phyloP scores from a whole-genome alignment of 2,113 vertebrate species.

The Elephantulus edwardii region DNA sequence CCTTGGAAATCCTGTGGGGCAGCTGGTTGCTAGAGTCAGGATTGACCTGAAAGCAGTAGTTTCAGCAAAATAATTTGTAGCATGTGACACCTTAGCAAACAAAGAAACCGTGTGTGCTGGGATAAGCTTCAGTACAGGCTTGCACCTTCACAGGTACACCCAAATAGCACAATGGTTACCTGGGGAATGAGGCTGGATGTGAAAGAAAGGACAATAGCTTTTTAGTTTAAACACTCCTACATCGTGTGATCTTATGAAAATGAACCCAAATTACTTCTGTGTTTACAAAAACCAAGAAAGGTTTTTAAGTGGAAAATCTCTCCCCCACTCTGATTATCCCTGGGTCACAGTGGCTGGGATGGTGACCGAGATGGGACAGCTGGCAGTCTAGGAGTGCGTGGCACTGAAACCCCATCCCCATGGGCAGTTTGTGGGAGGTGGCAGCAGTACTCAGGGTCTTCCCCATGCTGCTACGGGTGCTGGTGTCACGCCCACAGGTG shows the following conservation, averaged over 20 bases:
- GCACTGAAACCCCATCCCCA: no score
- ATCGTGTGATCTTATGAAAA: neutral
- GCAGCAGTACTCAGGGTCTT: neutral
- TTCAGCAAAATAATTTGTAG: neutral
- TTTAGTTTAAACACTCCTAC: neutral
- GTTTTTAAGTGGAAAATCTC: neutral
- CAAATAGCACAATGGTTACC: neutral
- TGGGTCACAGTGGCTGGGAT: neutral
- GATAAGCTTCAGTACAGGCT: neutral
- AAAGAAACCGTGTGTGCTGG: neutral
- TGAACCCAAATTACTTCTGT: slow-evolving; percentile 26
- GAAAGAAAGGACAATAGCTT: neutral
- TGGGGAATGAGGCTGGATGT: neutral
- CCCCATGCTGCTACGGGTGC: no score
- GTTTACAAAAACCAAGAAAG: neutral
- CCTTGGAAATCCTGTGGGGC: no score
- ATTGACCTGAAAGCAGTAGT: no score
- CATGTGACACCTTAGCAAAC: neutral
- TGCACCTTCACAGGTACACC: neutral
- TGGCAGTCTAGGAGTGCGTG: neutral
- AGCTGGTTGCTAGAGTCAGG: no score
- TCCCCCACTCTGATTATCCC: neutral
- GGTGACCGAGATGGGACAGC: neutral
- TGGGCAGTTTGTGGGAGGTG: rapidly evolving
- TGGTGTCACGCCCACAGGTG: rapidly evolving